phyloP scores from a whole-genome alignment of 1,140 invertebrate species.

The Dufourea novaeangliae region DNA sequence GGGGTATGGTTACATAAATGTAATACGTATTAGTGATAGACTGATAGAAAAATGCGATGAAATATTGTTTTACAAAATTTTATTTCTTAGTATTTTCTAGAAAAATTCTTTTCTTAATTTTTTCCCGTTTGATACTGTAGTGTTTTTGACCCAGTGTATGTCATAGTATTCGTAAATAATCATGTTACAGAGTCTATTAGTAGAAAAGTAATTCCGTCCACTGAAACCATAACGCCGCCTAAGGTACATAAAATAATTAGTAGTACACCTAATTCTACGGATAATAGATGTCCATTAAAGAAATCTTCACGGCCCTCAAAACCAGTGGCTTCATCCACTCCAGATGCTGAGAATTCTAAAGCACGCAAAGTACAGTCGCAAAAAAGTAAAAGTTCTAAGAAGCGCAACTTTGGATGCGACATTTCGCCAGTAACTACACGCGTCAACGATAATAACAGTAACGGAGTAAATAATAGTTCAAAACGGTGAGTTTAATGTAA shows the following conservation, averaged over 20 bases:
- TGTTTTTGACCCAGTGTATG: too few species aligned
- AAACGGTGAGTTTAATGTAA: conserved; percentile 48
- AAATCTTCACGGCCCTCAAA: conserved; percentile 60
- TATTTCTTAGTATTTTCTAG: too few species aligned
- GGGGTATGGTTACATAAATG: conserved; percentile 52
- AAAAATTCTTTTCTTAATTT: too few species aligned
- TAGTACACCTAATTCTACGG: conserved; percentile 70
- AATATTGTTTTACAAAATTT: not conserved
- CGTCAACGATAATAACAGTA: conserved; percentile 65
- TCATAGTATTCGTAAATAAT: too few species aligned
- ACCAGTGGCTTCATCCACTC: conserved; percentile 74
- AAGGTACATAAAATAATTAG: conserved; percentile 65
- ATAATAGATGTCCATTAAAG: conserved; percentile 21
- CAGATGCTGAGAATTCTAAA: conserved; percentile 55
- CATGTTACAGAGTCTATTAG: conserved; percentile 51
- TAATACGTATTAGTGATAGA: too few species aligned
- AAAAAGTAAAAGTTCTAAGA: conserved; percentile 37
- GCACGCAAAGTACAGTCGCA: not conserved
- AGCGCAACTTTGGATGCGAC: conserved; percentile 64
- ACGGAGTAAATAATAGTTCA: conserved; percentile 64
- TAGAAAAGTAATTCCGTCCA: not conserved
- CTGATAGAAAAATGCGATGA: too few species aligned
- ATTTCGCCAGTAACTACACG: conserved; percentile 74
- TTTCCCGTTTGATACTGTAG: too few species aligned
- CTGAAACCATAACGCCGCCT: conserved; percentile 49